phyloP scores from a whole-genome alignment of 2,113 vertebrate genomes.

The Glaucomys volans region DNA sequence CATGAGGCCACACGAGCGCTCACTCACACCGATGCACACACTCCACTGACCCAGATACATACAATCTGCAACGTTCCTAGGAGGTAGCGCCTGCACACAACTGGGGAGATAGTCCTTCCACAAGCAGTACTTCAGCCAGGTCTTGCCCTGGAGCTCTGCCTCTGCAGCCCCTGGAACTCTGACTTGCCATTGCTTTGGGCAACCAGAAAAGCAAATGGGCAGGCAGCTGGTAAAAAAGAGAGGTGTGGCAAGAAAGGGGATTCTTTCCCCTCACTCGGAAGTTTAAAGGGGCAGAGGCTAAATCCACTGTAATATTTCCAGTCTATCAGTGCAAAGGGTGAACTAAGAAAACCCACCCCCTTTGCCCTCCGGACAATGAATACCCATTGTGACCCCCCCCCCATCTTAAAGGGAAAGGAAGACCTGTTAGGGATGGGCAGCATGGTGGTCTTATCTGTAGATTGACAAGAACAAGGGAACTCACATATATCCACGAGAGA shows the following conservation, averaged over 20 bases:
- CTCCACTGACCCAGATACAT: too few relatives aligned
- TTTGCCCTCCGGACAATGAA: not conserved
- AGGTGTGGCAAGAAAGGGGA: not conserved
- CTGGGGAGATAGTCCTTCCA: not conserved
- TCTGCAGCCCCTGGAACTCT: not conserved
- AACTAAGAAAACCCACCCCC: not conserved
- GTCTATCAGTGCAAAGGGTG: not conserved
- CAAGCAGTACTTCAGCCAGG: not conserved
- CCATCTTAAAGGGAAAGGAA: not conserved
- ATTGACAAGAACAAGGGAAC: not conserved
- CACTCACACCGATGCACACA: not conserved
- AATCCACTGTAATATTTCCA: not conserved
- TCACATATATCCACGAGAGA: not conserved
- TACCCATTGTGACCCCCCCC: not conserved
- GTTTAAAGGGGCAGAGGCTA: conserved; percentile 33
- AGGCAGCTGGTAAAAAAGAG: not conserved
- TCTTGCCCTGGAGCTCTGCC: not conserved
- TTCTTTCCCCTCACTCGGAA: not conserved
- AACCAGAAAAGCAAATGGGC: conserved; percentile 1
- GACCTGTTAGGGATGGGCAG: not conserved
- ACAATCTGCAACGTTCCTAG: not conserved
- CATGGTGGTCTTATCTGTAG: not conserved
- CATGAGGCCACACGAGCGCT: accelerated
- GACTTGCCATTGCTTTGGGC: not conserved
- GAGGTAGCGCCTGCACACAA: not conserved